phyloP scores from a whole-genome alignment of 2,888 invertebrate species.

The Dicycla oo region DNA sequence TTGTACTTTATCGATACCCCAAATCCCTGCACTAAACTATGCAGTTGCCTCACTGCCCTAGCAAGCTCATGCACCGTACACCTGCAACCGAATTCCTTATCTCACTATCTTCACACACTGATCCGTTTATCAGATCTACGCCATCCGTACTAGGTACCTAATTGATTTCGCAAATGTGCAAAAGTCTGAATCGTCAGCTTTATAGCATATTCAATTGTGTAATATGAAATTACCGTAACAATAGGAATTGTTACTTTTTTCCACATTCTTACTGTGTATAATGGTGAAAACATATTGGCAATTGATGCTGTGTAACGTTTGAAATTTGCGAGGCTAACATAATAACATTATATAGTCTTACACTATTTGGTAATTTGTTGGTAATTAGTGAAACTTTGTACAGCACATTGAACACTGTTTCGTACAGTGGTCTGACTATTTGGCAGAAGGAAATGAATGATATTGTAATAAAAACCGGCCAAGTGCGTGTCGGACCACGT shows the following conservation, averaged over 20 bases:
- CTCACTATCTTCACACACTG: conserved; percentile 35
- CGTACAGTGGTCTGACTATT: neutral
- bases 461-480: no score
- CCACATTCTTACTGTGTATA: conserved; percentile 41
- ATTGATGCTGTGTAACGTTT: conserved; percentile 46
- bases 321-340: conserved; percentile 42
- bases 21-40: conserved; percentile 30
- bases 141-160: conserved; percentile 31
- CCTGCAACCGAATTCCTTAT: conserved; percentile 53
- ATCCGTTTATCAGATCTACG: conserved; percentile 52
- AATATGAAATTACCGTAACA: conserved; percentile 50
- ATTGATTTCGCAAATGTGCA: conserved; percentile 44
- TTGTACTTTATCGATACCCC: conserved; percentile 3
- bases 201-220: conserved; percentile 45
- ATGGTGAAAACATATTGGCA: conserved; percentile 46
- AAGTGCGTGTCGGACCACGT: no score
- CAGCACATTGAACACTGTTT: conserved; percentile 47
- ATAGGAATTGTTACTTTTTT: conserved; percentile 60
- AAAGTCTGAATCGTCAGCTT: conserved; percentile 17
- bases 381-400: conserved; percentile 39
- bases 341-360: conserved; percentile 48
- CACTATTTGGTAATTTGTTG: conserved; percentile 31
- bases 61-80: conserved; percentile 42
- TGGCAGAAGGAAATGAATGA: neutral
- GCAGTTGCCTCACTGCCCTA: conserved; percentile 60